These are phyloP conservation scores for Tylochromis polylepis DNA, from an alignment of 2,113 vertebrate genomes.

Conservation along the genomic window DNA sequence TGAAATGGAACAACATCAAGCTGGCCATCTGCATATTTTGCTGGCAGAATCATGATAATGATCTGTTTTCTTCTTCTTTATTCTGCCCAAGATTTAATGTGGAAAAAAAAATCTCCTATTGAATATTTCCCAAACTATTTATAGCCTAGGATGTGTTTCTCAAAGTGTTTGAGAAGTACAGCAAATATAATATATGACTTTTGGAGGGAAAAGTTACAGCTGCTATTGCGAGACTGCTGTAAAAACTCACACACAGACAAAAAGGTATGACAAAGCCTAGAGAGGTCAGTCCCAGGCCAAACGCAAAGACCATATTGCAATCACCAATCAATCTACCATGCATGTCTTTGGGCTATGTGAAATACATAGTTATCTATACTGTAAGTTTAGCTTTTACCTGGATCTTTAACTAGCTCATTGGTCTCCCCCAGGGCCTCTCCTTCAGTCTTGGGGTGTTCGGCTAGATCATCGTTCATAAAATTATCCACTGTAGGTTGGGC, in stretches of 20 bases:
- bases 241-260: neutral
- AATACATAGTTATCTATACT: neutral
- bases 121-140: neutral
- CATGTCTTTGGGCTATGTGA: neutral
- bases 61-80: neutral
- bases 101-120: neutral
- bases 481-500: slow-evolving; percentile 31
- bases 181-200: neutral
- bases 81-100: slow-evolving; percentile 10
- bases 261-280: neutral
- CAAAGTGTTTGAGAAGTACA: neutral
- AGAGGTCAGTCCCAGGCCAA: neutral
- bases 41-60: slow-evolving; percentile 5
- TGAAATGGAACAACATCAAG: slow-evolving; percentile 15
- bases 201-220: neutral
- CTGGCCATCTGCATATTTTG: slow-evolving; percentile 15
- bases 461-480: slow-evolving; percentile 19
- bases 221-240: neutral
- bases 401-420: slow-evolving; percentile 42
- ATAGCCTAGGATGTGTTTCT: neutral
- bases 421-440: slow-evolving; percentile 23
- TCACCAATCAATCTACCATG: neutral
- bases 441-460: slow-evolving; percentile 12
- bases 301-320: neutral
- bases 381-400: slow-evolving; percentile 21